Evolutionary conservation across 2,797 vertebrate species (phyloP).

Genomic region (Pseudochirops cupreus): DNA sequence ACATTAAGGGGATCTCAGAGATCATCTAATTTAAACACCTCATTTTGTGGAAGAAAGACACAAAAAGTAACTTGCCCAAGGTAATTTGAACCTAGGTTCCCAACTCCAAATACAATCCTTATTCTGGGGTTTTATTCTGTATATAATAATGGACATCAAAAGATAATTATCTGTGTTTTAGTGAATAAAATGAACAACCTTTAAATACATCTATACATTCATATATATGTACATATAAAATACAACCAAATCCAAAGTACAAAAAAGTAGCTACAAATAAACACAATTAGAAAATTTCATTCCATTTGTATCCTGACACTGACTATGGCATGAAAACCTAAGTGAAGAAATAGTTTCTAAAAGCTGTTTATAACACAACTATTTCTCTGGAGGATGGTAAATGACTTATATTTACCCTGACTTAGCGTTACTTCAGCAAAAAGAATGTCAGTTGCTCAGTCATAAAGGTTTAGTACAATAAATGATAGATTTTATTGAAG

Average conservation of each 20-base stretch:
- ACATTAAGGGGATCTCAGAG: background rate
- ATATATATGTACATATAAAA: background rate
- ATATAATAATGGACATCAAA: background rate
- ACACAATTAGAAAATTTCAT: constrained; percentile 49
- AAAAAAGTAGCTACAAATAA: constrained; percentile 8
- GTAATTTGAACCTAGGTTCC: background rate
- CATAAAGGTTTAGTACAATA: constrained; percentile 82
- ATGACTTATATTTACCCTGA: constrained; percentile 66
- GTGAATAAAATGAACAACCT: background rate
- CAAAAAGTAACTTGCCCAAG: background rate
- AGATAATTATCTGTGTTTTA: background rate
- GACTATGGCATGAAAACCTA: constrained; percentile 70
- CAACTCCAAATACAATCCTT: background rate
- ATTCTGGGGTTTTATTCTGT: background rate
- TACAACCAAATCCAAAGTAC: constrained; percentile 20
- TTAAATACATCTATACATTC: background rate
- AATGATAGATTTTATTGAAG: constrained; percentile 83
- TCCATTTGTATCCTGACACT: constrained; percentile 42
- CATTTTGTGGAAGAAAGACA: background rate
- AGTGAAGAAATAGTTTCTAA: constrained; percentile 48
- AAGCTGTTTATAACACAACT: constrained; percentile 62
- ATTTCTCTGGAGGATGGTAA: constrained; percentile 68
- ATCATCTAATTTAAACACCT: background rate
- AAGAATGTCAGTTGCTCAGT: constrained; percentile 74
- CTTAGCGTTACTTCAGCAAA: constrained; percentile 72